These are phyloP conservation scores for Tamandua tetradactyla DNA, from an alignment of 2,797 vertebrate species.

Conservation along the genomic window DNA sequence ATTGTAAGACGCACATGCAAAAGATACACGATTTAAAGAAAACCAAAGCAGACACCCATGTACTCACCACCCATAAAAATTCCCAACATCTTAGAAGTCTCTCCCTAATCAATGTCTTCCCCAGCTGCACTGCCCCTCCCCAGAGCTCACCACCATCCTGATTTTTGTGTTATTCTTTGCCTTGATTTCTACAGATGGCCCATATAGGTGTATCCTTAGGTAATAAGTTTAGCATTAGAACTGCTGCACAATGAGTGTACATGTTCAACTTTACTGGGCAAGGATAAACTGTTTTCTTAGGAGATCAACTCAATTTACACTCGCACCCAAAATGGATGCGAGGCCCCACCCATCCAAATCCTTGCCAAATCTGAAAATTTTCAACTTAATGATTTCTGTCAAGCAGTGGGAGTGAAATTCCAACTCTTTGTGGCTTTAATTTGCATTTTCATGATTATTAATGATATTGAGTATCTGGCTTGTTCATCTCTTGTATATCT, in stretches of 20 bases:
- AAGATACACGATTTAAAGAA: not conserved
- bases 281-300: conserved; percentile 16
- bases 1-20: not conserved
- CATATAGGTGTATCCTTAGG: not conserved
- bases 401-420: conserved; percentile 55
- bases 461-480: not conserved
- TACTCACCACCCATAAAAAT: not conserved
- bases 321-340: not conserved
- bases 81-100: not conserved
- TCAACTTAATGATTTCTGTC: conserved; percentile 28
- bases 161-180: not conserved
- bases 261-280: conserved; percentile 17
- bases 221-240: not conserved
- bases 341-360: not conserved
- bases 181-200: not conserved
- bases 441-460: conserved; percentile 49
- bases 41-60: not conserved
- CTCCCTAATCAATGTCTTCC: too few relatives aligned
- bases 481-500: not conserved
- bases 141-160: not conserved
- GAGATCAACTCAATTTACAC: not conserved
- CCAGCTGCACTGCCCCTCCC: not conserved
- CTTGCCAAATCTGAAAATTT: not conserved
- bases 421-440: not conserved
- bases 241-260: not conserved